Evolutionary conservation across 2,888 invertebrate genomes (phyloP).

Genomic region (Rhagium mordax): DNA sequence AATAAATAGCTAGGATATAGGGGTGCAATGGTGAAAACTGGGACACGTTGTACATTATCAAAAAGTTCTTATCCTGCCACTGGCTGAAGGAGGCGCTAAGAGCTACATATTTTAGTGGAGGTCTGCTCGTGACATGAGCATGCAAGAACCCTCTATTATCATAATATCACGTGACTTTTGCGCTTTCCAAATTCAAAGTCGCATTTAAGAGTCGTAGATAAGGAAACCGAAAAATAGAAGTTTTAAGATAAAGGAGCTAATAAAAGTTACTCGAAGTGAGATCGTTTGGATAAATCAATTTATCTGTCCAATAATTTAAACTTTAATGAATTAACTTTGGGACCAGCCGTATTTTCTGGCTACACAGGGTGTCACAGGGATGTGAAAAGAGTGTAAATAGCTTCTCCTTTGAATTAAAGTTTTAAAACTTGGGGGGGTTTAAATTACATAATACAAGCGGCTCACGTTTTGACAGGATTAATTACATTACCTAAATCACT

Average conservation of each 20-base stretch:
- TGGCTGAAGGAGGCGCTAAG: not conserved
- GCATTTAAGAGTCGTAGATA: slow-evolving; percentile 5
- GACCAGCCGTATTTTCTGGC: not conserved
- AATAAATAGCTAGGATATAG: too few species aligned
- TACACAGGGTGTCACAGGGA: too few species aligned
- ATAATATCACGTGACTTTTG: slow-evolving; percentile 26
- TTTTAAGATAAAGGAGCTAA: slow-evolving; percentile 13
- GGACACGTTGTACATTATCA: not conserved
- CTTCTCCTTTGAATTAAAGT: too few species aligned
- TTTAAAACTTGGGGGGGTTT: too few species aligned
- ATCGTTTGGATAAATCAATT: not conserved
- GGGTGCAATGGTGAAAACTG: too few species aligned
- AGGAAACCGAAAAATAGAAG: not conserved
- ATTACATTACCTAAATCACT: too few species aligned
- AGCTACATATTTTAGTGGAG: slow-evolving; percentile 16
- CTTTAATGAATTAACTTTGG: not conserved
- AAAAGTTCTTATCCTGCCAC: not conserved
- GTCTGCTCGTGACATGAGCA: slow-evolving; percentile 27
- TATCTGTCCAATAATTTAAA: not conserved
- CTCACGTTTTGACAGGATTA: too few species aligned
- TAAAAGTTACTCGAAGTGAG: slow-evolving; percentile 6
- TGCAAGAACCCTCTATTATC: slow-evolving; percentile 23
- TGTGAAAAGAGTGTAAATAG: too few species aligned
- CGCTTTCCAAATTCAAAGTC: slow-evolving; percentile 36
- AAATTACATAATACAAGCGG: too few species aligned